Base-by-base conservation (phyloP, 2,888 invertebrate species). In the Chaetogeoica ovagalla region DNA sequence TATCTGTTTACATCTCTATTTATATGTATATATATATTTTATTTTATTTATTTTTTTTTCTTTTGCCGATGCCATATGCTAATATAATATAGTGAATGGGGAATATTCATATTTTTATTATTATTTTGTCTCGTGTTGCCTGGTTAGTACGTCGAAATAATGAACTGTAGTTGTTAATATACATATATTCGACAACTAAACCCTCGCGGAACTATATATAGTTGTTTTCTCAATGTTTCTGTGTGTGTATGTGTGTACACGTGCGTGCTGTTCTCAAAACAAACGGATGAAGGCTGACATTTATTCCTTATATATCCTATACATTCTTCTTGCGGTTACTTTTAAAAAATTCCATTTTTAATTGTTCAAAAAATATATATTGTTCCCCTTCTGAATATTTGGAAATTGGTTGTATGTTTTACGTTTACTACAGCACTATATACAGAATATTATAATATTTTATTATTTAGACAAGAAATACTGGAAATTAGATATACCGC, bases 181-280 rank as follows among this genome's bases (percentile, higher is more conserved):
- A 7, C 43, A 5, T 4, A 21, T 55, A 59, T 60, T 71, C 70
- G 8, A 59, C 60, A 43, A 72, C 23, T 4, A 48, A 72, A 43
- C 60, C 60, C 43, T 30, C 13, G 71, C 19, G 21, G 43, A 21
- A 60, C 43, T 19, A 30, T 30, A 30, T 4, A 30, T 30, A 23
- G 19, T 21, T 43, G 21, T 60, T 72, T 43, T 48, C 30, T 43
- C 21, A 43, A 3, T 23, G 13, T 71, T 66, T 30, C 65, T 23
- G 37, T 30, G 30, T 30, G 30, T 30, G 30, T 30, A 4, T 30
- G 30, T 30, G 30, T 30, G 30, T 30, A 4, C 4, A 30, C 1
- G 65, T 57, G 17, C 30, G 17, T 19, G 59, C 59, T 59, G 66
- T 75, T 66, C 75, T 55, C n/a, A 6, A 60, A 72, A 72, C n/a